Conservation (phyloP, 2,797 vertebrate genomes). For the Pipistrellus nathusii region DNA sequence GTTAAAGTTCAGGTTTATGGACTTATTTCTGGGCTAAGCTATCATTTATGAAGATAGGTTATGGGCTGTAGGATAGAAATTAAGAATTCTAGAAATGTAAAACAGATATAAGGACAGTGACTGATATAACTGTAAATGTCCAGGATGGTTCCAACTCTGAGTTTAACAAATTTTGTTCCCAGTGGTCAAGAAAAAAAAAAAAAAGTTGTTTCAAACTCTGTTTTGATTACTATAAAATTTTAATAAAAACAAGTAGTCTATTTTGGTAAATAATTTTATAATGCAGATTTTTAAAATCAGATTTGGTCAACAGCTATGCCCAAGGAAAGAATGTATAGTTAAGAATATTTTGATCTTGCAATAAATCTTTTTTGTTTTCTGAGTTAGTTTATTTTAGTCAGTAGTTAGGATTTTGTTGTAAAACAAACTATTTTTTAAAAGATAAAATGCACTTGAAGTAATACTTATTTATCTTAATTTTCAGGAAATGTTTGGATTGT, state of each 20-base stretch:
- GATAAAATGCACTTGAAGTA: conserved; percentile 49
- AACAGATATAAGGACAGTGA: neutral
- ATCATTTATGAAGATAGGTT: neutral
- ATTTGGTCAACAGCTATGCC: neutral
- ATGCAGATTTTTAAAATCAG: neutral
- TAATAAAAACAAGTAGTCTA: neutral
- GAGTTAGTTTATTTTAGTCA: conserved; percentile 25
- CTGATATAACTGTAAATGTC: neutral
- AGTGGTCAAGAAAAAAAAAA: neutral
- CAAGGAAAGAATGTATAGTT: neutral
- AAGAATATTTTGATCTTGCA: neutral
- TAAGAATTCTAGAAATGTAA: neutral
- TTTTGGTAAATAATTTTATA: conserved; percentile 38
- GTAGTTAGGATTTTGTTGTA: conserved; percentile 39
- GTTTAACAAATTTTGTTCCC: conserved; percentile 22
- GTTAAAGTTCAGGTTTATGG: conserved; percentile 33
- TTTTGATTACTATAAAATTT: neutral
- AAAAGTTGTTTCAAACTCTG: neutral
- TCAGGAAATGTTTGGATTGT: conserved; percentile 74
- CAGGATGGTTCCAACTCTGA: conserved; percentile 4
- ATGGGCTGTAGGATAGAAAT: neutral
- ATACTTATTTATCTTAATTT: conserved; percentile 71
- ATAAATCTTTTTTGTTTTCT: conserved; percentile 27
- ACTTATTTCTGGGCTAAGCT: neutral
- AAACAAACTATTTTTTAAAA: conserved; percentile 38